phyloP scores from a whole-genome alignment of 2,113 vertebrate species.

The Myiozetetes cayanensis region DNA sequence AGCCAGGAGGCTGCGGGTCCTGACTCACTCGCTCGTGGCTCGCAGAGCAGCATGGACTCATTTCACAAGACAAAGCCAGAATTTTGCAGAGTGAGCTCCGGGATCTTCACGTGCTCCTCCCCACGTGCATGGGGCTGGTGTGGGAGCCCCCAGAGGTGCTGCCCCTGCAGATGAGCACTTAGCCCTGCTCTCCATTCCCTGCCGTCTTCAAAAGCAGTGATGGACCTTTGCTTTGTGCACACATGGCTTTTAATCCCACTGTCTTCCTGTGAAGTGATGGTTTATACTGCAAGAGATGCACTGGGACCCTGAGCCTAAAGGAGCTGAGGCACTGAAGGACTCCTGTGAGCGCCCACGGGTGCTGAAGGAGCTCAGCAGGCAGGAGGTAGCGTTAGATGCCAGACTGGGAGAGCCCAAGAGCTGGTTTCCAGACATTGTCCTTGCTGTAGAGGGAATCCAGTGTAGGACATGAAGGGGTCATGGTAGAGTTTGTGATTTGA shows the following conservation, averaged over 20 bases:
- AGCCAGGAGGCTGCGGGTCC: not conserved
- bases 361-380: not conserved
- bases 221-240: not conserved
- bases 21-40: not conserved
- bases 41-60: not conserved
- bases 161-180: not conserved
- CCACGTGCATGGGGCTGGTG: fast-evolving
- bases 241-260: not conserved
- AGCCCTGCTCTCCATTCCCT: not conserved
- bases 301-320: not conserved
- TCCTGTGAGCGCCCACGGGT: fast-evolving
- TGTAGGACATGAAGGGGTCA: fast-evolving
- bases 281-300: not conserved
- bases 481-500: not conserved
- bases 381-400: not conserved
- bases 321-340: not conserved
- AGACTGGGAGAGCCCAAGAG: not conserved
- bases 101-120: not conserved
- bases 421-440: not conserved
- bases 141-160: not conserved
- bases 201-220: not conserved
- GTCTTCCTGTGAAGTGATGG: not conserved
- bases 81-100: not conserved
- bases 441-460: not conserved
- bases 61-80: not conserved